Evolutionary conservation across 2,888 invertebrate genomes (phyloP), one percentile per base, ranked within the genome.

Genomic region (Torymus auratus): DNA sequence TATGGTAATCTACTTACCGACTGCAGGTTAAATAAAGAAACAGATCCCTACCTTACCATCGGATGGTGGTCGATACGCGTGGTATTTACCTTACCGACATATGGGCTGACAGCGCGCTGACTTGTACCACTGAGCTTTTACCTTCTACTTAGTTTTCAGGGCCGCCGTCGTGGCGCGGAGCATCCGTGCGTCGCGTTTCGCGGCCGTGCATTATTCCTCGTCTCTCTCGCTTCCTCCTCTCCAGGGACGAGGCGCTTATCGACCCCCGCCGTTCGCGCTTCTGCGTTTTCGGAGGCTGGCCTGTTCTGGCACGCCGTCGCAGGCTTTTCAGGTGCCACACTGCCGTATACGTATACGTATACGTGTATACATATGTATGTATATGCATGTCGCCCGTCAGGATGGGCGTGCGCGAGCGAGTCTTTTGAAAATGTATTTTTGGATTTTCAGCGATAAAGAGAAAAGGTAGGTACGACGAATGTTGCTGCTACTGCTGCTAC

Each of bases 391-490:
- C 3, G 28, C 28, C 7, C 28, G 28, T 0, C 28, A 28, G 28
- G 7, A 28, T 7, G 28, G 7, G 28, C 5, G 28, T 20, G 20
- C 20, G 20, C 20, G 28, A 2, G n/a, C 52, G 56, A 58, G 58
- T 78, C 62, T 67, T 78, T 78, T 72, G 23, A 81, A 67, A 81
- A 41, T 61, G 60, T 78, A 81, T 78, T 78, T 78, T 74, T 78
- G 77, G 78, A 81, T n/a, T 55, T 61, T 60, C 53, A 23, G 53
- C 41, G 55, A 23, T 64, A 17, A 7, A 41, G 41, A 41, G 41
- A 7, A 41, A 41, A 41, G 41, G 41, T 41, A 41, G 41, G 7
- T 41, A 41, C 41, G 7, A 41, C 41, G n/a, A 41, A 5, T 41
- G 41, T 7, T 41, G 41, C 41, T 41, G 41, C 41, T 41, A 7